These are phyloP conservation scores for Calephelis virginiensis DNA, from an alignment of 1,140 invertebrate genomes.

Conservation along the genomic window DNA sequence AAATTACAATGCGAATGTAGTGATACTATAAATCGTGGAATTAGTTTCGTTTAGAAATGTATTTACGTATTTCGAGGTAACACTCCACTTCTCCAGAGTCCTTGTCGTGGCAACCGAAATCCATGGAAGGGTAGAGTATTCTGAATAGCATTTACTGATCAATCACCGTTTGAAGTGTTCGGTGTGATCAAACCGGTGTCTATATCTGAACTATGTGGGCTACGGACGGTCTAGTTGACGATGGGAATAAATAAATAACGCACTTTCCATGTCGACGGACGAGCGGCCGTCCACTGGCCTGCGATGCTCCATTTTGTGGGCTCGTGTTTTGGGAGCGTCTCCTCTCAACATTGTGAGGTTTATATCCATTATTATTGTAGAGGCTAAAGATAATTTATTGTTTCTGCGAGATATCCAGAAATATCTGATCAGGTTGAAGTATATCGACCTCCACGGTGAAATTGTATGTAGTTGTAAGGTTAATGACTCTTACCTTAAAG, in stretches of 20 bases:
- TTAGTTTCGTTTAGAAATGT: constrained; percentile 57
- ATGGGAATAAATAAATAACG: constrained; percentile 72
- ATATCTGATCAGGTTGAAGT: constrained; percentile 1
- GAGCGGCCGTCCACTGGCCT: constrained; percentile 50
- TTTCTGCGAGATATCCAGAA: constrained; percentile 7
- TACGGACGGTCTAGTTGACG: constrained; percentile 50
- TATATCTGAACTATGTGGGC: constrained; percentile 64
- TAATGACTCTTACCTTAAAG: too few species aligned
- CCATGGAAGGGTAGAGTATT: constrained; percentile 55
- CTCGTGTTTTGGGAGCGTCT: constrained; percentile 44
- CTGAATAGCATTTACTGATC: constrained; percentile 47
- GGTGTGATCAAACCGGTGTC: constrained; percentile 60
- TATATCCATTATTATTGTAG: constrained; percentile 22
- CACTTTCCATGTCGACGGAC: constrained; percentile 63
- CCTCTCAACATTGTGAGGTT: constrained; percentile 40
- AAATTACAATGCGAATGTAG: constrained; percentile 66
- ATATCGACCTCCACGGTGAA: not conserved
- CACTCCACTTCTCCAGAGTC: constrained; percentile 77
- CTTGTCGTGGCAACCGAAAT: constrained; percentile 76
- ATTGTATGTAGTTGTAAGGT: too few species aligned
- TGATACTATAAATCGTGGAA: constrained; percentile 50
- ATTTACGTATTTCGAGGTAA: constrained; percentile 78
- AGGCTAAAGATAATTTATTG: constrained; percentile 25
- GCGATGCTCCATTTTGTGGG: constrained; percentile 55
- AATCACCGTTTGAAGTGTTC: constrained; percentile 44